Percentiles rank a stretch among this genome's conserved stretches.
Conservation (phyloP, 2,797 vertebrate species). For the Halcyon smyrnensis region DNA sequence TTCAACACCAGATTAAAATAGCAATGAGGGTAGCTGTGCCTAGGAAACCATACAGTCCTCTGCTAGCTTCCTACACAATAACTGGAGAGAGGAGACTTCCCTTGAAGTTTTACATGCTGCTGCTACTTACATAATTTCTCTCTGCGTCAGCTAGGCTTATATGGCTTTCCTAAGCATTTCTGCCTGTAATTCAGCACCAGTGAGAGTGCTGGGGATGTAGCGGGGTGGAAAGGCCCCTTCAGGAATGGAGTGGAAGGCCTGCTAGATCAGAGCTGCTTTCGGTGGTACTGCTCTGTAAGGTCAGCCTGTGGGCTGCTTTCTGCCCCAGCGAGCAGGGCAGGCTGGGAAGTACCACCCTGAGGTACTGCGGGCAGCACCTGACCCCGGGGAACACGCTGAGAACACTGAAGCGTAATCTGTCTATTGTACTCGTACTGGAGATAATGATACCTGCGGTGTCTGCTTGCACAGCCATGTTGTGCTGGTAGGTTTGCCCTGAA, state of each 20-base stretch:
- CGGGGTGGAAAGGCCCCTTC: neutral
- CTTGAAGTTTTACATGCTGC: slow-evolving; percentile 54
- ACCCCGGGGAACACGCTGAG: neutral
- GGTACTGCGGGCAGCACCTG: neutral
- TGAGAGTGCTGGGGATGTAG: neutral
- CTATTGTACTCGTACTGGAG: neutral
- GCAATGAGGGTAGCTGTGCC: slow-evolving; percentile 47
- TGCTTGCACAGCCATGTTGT: neutral
- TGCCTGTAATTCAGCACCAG: neutral
- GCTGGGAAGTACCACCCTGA: neutral
- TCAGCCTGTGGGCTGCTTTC: neutral
- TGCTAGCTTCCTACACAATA: slow-evolving; percentile 47
- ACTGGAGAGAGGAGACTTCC: slow-evolving; percentile 54
- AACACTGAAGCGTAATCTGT: neutral
- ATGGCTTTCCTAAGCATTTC: neutral
- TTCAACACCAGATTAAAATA: slow-evolving; percentile 61
- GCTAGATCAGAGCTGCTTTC: neutral
- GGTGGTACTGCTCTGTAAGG: neutral
- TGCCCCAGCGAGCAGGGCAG: neutral
- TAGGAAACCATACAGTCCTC: slow-evolving; percentile 38
- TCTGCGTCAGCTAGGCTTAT: neutral
- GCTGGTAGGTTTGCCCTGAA: neutral
- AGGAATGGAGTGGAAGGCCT: neutral
- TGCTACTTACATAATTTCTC: slow-evolving; percentile 60
- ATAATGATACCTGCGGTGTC: neutral